These are phyloP conservation scores for Gymnocephalus cernua DNA, from an alignment of 2,113 vertebrate species.

Conservation along the genomic window DNA sequence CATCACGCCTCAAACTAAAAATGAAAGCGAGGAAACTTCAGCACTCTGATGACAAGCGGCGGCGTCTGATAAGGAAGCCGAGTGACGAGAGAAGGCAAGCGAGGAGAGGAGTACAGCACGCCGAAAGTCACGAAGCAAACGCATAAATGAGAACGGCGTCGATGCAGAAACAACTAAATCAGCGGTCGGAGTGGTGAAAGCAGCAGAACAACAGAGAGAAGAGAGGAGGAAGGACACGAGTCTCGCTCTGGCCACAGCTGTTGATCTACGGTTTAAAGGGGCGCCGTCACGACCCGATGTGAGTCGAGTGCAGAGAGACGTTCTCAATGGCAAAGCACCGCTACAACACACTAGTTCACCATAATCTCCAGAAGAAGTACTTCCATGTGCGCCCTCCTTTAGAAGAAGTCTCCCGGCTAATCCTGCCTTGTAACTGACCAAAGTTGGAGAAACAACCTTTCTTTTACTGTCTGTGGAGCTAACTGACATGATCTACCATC, in stretches of 20 bases:
- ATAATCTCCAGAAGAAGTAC: too few relatives aligned
- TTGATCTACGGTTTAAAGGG: neutral
- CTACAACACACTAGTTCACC: too few relatives aligned
- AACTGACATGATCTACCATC: too few relatives aligned
- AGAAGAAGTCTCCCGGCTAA: too few relatives aligned
- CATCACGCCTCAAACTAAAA: constrained; percentile 25
- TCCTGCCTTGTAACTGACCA: too few relatives aligned
- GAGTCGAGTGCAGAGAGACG: too few relatives aligned
- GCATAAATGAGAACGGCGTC: constrained; percentile 49
- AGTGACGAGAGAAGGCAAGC: constrained; percentile 48
- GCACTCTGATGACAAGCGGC: constrained; percentile 50
- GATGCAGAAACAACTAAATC: constrained; percentile 34
- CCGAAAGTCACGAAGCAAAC: constrained; percentile 39
- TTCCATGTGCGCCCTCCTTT: too few relatives aligned
- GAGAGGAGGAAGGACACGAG: constrained; percentile 15
- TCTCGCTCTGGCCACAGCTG: neutral
- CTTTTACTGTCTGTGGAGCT: too few relatives aligned
- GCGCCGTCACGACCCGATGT: too few relatives aligned
- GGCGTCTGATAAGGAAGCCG: constrained; percentile 47
- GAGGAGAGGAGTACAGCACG: neutral
- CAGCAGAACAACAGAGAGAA: constrained; percentile 47
- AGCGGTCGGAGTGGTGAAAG: constrained; percentile 19
- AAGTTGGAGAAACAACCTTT: too few relatives aligned
- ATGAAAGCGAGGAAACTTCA: constrained; percentile 61
- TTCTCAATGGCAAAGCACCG: too few relatives aligned